Evolutionary conservation across 2,113 vertebrate genomes (phyloP), one percentile per base, ranked within the genome.

Genomic region (Anhinga anhinga): DNA sequence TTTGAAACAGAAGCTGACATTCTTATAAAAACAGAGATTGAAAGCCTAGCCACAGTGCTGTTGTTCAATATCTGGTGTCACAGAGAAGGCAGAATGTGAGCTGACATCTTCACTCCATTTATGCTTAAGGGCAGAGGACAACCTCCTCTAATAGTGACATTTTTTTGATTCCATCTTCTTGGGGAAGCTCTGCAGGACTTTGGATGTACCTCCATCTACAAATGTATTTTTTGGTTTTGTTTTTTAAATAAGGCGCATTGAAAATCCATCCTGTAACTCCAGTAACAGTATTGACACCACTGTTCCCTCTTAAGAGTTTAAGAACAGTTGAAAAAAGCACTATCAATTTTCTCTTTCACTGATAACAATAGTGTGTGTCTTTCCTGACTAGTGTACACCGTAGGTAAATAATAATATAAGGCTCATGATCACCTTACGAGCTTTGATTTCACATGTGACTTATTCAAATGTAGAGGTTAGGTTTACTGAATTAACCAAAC

Each of bases 1-100:
- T 91, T 40, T 82, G 82, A 96, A 96, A 95, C 86, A 91, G 45
- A 94, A 94, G 66, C 77, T 96, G 97, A 95, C 97, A 95, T 77
- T 87, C 95, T 20, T 77, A 73, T 62, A 58, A 87, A 90, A 94
- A 61, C 70, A n/a, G 73, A 73, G 78, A 80, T 16, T 82, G 95
- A 95, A 96, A 97, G 42, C 77, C 44, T 66, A 89, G 56, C 52
- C 56, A 65, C 66, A 72, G 45, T n/a, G 49, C 55, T 93, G 86
- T 71, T 93, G 14, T 80, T 94, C 72, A 62, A 22, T 95, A 63
- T 86, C 83, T 86, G 62, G 36, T 93, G 45, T 66, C 70, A 69
- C 10, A 94, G 65, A 69, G 65, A 91, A 96, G 27, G 52, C 53
- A 85, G 73, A 94, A 97, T 66, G 17, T 30, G 56, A 95, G 29